Evolutionary conservation across 2,113 vertebrate genomes (phyloP).

Genomic region (Hypocryptadius cinnamomeus): DNA sequence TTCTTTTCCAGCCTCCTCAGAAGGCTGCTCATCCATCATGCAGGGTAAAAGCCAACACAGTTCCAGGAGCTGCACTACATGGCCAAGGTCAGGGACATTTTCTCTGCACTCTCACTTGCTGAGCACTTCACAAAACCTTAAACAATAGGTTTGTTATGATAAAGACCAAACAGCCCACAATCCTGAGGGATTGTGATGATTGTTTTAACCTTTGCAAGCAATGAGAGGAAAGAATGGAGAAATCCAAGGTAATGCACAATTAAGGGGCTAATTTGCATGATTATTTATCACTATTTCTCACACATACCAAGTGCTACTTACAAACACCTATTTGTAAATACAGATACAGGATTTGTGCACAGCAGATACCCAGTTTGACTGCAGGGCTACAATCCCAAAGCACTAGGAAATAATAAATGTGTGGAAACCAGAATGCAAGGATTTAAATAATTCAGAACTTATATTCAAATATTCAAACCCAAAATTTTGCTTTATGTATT

Average conservation of each 20-base stretch:
- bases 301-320: not conserved
- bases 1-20: not conserved
- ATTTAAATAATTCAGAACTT: not conserved
- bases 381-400: not conserved
- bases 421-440: not conserved
- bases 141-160: constrained; percentile 34
- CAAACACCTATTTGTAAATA: not conserved
- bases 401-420: not conserved
- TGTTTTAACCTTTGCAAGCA: not conserved
- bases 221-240: not conserved
- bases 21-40: constrained; percentile 36
- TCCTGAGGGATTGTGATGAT: not conserved
- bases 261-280: not conserved
- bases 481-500: not conserved
- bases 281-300: not conserved
- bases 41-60: constrained; percentile 18
- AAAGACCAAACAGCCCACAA: not conserved
- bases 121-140: constrained; percentile 43
- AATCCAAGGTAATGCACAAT: not conserved
- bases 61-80: constrained; percentile 29
- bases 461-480: not conserved
- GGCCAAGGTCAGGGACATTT: constrained; percentile 39
- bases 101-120: not conserved
- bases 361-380: not conserved
- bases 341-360: not conserved